Percentiles rank a stretch among this genome's conserved stretches.
phyloP scores from a whole-genome alignment of 2,113 vertebrate genomes.

The Laticauda laticaudata region DNA sequence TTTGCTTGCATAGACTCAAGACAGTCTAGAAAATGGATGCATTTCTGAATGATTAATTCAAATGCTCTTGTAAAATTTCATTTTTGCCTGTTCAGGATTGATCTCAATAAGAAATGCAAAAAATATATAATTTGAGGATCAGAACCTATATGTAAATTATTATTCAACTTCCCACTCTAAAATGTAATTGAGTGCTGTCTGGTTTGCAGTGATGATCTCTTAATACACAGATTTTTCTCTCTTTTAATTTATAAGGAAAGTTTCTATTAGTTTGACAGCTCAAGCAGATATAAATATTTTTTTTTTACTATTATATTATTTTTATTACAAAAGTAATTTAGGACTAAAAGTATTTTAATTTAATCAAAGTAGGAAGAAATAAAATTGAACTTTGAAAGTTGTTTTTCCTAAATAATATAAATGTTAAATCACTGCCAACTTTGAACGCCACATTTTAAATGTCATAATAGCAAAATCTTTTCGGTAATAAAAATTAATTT shows the following conservation, averaged over 20 bases:
- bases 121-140: neutral
- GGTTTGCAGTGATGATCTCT: neutral
- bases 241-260: neutral
- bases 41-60: neutral
- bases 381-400: neutral
- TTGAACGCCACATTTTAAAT: constrained; percentile 33
- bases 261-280: constrained; percentile 15
- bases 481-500: constrained; percentile 14
- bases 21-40: neutral
- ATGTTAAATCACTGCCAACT: neutral
- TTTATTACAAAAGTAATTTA: constrained; percentile 19
- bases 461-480: neutral
- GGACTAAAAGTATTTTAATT: neutral
- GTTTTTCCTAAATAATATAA: constrained; percentile 4
- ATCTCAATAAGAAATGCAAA: neutral
- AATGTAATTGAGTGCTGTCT: neutral
- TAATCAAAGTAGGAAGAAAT: constrained; percentile 8
- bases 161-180: neutral
- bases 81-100: neutral
- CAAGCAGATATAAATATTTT: neutral
- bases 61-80: neutral
- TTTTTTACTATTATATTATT: neutral
- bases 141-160: neutral
- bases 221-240: neutral
- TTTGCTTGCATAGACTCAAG: neutral